Conservation (phyloP, 92 coral and sea anemone species). For the Nematostella vectensis region DNA sequence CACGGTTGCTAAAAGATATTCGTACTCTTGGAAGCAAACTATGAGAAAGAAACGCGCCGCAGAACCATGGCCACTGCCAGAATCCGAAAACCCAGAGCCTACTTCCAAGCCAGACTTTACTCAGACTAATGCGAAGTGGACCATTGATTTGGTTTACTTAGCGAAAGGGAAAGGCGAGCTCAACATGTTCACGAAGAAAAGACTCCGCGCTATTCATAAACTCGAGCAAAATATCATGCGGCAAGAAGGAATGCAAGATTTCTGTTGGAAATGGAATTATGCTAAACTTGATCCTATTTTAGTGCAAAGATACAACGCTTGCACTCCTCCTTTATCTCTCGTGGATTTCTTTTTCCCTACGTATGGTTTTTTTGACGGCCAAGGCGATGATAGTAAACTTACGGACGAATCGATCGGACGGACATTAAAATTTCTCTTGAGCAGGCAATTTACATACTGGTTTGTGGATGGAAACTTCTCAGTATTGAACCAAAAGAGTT, state of each 20-base stretch:
- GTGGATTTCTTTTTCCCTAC: constrained; percentile 74
- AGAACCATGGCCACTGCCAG: constrained; percentile 20
- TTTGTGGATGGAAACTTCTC: constrained; percentile 75
- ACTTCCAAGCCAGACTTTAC: constrained; percentile 13
- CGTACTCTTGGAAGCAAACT: constrained; percentile 5
- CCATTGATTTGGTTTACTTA: constrained; percentile 71
- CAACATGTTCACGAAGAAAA: constrained; percentile 78
- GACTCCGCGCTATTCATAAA: constrained; percentile 51
- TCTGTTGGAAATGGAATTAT: constrained; percentile 58
- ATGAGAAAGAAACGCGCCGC: constrained; percentile 5
- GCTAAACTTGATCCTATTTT: constrained; percentile 44
- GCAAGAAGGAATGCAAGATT: constrained; percentile 46
- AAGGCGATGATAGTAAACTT: constrained; percentile 28
- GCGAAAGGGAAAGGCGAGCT: constrained; percentile 55
- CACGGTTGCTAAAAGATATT: constrained; percentile 24
- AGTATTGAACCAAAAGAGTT: constrained; percentile 36
- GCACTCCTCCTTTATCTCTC: constrained; percentile 84
- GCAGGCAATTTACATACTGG: constrained; percentile 61
- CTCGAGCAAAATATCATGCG: constrained; percentile 69
- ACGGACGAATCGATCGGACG: constrained; percentile 38
- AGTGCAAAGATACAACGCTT: constrained; percentile 33
- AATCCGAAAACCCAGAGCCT: constrained; percentile 1
- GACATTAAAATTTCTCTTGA: constrained; percentile 53
- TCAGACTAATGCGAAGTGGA: constrained; percentile 32
- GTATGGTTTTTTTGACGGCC: constrained; percentile 27